A percentile compares a stretch with the other conserved stretches of the same genome.
Evolutionary conservation across 2,797 vertebrate species (phyloP).

Genomic region (Meriones psammophilus): DNA sequence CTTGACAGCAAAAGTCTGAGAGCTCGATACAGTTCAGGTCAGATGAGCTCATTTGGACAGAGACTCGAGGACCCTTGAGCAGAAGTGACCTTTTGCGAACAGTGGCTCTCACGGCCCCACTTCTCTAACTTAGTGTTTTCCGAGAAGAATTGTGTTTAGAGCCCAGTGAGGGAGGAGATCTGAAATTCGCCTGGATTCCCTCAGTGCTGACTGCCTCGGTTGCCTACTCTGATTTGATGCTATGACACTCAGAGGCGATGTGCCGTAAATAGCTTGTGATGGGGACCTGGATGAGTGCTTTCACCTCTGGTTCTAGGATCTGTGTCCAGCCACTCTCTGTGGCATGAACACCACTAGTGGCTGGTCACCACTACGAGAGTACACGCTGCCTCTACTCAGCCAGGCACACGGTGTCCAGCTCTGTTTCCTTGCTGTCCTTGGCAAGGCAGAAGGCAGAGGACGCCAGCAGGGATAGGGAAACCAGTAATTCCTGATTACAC

Average conservation of each 20-base stretch:
- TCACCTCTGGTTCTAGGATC: rapidly evolving
- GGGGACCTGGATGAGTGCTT: no score
- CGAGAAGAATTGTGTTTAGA: neutral
- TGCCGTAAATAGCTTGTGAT: neutral
- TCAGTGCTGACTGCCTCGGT: neutral
- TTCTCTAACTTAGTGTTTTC: neutral
- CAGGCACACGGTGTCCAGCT: neutral
- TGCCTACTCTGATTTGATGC: neutral
- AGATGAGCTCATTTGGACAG: neutral
- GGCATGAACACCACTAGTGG: neutral
- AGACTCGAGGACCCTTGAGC: neutral
- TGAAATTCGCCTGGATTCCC: neutral
- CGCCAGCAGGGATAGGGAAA: neutral
- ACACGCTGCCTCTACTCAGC: neutral
- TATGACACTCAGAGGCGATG: neutral
- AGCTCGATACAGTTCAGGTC: neutral
- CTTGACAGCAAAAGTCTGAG: neutral
- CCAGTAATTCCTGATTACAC: neutral
- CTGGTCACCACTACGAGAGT: rapidly evolving
- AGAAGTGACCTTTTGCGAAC: neutral
- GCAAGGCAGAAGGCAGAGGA: rapidly evolving
- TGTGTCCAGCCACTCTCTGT: rapidly evolving
- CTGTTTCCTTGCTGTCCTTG: rapidly evolving
- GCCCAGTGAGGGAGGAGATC: neutral
- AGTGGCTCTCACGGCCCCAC: neutral